Conservation (phyloP, 2,113 vertebrate species). For the Spea bombifrons region DNA sequence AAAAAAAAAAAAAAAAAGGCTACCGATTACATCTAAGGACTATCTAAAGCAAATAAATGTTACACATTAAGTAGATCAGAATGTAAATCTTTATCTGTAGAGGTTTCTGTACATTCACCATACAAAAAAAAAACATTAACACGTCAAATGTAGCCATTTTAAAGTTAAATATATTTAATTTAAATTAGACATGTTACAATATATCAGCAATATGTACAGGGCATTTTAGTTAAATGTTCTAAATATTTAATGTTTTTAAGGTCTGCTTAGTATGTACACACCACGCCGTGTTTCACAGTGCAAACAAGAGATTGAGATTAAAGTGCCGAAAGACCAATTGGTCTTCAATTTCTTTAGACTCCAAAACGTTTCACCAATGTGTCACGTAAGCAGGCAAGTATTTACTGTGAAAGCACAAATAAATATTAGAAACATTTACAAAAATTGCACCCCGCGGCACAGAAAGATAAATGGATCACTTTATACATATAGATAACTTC, state of each 20-base stretch:
- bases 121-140: too few relatives aligned
- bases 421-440: constrained; percentile 20
- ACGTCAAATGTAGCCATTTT: not conserved
- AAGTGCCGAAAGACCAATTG: constrained; percentile 17
- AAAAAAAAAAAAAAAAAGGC: too few relatives aligned
- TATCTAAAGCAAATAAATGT: too few relatives aligned
- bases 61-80: too few relatives aligned
- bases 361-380: too few relatives aligned
- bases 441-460: not conserved
- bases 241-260: not conserved
- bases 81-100: too few relatives aligned
- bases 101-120: too few relatives aligned
- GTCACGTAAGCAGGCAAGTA: too few relatives aligned
- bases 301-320: constrained; percentile 4
- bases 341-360: not conserved
- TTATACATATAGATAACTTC: too few relatives aligned
- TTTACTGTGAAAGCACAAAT: not conserved
- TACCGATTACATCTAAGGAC: too few relatives aligned
- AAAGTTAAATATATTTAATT: not conserved
- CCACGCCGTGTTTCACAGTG: constrained; percentile 28
- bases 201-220: constrained; percentile 12
- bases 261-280: not conserved
- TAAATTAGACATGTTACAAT: constrained; percentile 24
- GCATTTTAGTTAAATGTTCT: constrained; percentile 36
- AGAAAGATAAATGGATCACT: too few relatives aligned